phyloP scores from a whole-genome alignment of 1,140 invertebrate species.

The Drosophila carrolli region DNA sequence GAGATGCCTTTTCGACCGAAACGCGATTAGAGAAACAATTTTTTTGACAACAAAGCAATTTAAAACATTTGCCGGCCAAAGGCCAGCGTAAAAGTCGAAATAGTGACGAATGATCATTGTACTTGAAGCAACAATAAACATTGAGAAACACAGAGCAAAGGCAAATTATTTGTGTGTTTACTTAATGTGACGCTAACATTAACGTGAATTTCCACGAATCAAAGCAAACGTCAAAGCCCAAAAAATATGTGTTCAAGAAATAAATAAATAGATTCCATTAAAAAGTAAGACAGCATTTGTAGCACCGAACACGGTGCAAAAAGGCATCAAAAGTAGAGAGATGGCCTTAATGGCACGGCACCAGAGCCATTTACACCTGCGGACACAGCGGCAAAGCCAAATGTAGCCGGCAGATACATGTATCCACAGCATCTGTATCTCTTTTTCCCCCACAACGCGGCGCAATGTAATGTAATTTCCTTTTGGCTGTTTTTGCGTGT shows the following conservation, averaged over 20 bases:
- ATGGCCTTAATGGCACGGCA: constrained; percentile 55
- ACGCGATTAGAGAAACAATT: constrained; percentile 8
- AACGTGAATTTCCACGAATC: constrained; percentile 57
- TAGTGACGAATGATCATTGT: constrained; percentile 54
- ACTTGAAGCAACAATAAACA: constrained; percentile 46
- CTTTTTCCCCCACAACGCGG: constrained; percentile 9
- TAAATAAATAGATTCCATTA: constrained; percentile 57
- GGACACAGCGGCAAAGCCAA: constrained; percentile 45
- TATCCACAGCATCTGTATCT: constrained; percentile 26
- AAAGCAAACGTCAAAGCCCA: constrained; percentile 53
- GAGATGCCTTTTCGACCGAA: constrained; percentile 31
- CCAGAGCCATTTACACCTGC: constrained; percentile 43
- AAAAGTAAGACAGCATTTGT: constrained; percentile 52
- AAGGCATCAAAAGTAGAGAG: constrained; percentile 46
- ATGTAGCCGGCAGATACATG: constrained; percentile 53
- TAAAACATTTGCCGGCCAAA: constrained; percentile 41
- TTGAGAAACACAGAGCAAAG: constrained; percentile 12
- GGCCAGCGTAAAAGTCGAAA: constrained; percentile 20
- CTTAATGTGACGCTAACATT: constrained; percentile 50
- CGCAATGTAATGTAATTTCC: constrained; percentile 42
- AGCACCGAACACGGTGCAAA: constrained; percentile 30
- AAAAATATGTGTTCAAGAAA: constrained; percentile 37
- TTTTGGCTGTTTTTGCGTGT: constrained; percentile 50
- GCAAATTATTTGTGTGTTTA: constrained; percentile 57
- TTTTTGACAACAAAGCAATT: constrained; percentile 49